Conservation (phyloP, 1,140 invertebrate species). For the Papilio machaon region DNA sequence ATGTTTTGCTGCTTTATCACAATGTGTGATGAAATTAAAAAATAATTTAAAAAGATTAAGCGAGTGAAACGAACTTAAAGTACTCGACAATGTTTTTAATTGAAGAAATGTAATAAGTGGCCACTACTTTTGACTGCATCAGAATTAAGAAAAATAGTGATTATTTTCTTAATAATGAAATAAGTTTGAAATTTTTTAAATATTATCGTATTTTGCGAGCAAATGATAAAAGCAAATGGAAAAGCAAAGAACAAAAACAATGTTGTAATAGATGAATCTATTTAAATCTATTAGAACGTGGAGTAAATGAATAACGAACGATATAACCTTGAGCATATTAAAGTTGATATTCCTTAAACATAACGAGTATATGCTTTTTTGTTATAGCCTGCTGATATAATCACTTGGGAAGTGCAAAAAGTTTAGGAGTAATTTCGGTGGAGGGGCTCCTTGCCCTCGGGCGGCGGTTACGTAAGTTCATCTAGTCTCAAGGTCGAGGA, state of each 20-base stretch:
- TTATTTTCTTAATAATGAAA: neutral
- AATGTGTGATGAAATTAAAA: neutral
- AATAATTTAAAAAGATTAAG: neutral
- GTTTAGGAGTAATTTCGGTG: constrained; percentile 72
- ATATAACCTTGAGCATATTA: constrained; percentile 14
- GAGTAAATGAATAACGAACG: neutral
- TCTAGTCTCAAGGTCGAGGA: constrained; percentile 79
- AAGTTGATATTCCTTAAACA: constrained; percentile 31
- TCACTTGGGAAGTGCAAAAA: constrained; percentile 72
- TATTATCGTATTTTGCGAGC: neutral
- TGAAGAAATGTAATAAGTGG: neutral
- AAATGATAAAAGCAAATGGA: neutral
- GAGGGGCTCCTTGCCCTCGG: constrained; percentile 62
- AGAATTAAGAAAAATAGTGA: neutral
- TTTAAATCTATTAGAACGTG: constrained; percentile 7
- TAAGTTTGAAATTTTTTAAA: neutral
- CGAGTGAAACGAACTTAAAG: neutral
- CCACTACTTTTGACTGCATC: neutral
- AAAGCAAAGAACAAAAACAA: neutral
- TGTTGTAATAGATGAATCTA: neutral
- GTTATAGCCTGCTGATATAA: constrained; percentile 46
- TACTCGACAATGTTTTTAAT: neutral
- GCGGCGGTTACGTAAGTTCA: constrained; percentile 79
- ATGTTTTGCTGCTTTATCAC: neutral
- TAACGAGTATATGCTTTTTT: constrained; percentile 36